These are phyloP conservation scores for Pseudomugil gertrudae DNA, from an alignment of 2,797 vertebrate species.

Conservation along the genomic window DNA sequence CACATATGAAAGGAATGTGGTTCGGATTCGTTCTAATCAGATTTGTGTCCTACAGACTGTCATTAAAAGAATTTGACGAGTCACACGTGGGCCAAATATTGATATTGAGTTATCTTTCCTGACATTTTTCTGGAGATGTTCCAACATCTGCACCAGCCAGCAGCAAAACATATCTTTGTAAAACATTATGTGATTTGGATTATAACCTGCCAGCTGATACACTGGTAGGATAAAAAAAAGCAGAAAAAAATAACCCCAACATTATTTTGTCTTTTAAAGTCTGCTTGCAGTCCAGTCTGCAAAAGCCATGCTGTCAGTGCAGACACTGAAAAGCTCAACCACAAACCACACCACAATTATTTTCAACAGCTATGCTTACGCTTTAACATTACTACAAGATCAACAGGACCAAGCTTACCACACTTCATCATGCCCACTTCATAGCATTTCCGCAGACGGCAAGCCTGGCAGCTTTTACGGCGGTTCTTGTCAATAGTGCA, in stretches of 20 bases:
- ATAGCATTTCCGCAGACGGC: constrained; percentile 95
- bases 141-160: neutral
- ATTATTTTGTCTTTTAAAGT: neutral
- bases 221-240: neutral
- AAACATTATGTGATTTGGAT: neutral
- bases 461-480: constrained; percentile 97
- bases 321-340: neutral
- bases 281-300: neutral
- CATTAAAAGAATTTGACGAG: no score
- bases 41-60: no score
- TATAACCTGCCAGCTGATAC: no score
- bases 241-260: neutral
- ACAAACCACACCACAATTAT: neutral
- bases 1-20: no score
- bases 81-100: no score
- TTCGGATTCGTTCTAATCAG: no score
- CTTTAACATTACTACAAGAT: neutral
- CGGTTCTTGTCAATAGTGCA: constrained; percentile 98
- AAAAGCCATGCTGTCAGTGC: neutral
- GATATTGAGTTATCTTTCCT: neutral
- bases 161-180: neutral
- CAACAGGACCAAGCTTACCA: constrained; percentile 75
- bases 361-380: neutral
- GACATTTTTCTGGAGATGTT: neutral
- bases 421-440: constrained; percentile 99